phyloP scores from a whole-genome alignment of 2,797 vertebrate genomes.

The Sylvia borin region DNA sequence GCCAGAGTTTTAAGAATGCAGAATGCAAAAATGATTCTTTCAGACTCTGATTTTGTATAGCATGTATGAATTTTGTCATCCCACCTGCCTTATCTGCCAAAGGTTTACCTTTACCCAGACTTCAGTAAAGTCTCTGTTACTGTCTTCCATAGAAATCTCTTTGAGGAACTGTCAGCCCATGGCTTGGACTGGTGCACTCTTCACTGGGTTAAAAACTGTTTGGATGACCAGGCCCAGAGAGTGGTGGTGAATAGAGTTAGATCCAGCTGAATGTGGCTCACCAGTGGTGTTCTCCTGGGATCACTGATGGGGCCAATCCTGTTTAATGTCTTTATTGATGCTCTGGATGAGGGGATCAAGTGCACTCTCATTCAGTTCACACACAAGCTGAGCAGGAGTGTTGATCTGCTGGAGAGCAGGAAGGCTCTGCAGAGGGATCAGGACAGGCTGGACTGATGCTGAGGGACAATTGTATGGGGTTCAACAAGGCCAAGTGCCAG shows the following conservation, averaged over 20 bases:
- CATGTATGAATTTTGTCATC: neutral
- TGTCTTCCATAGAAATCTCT: neutral
- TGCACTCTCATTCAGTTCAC: neutral
- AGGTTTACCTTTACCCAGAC: neutral
- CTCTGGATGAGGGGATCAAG: neutral
- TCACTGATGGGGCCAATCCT: neutral
- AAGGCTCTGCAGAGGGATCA: neutral
- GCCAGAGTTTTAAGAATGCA: neutral
- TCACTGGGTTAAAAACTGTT: neutral
- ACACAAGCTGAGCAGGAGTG: fast-evolving
- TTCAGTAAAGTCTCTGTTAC: neutral
- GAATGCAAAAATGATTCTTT: neutral
- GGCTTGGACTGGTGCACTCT: neutral
- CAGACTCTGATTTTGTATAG: neutral
- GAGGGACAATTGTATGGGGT: fast-evolving
- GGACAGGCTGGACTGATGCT: neutral
- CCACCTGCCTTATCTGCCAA: neutral
- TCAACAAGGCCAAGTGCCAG: neutral
- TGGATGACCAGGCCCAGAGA: neutral
- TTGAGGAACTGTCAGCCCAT: neutral
- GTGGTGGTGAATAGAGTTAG: neutral
- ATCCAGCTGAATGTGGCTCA: neutral
- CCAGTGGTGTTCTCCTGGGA: neutral
- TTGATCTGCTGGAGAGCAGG: neutral
- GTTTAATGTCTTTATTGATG: neutral